phyloP scores from a whole-genome alignment of 2,888 invertebrate genomes.

The Carterocephalus palaemon region DNA sequence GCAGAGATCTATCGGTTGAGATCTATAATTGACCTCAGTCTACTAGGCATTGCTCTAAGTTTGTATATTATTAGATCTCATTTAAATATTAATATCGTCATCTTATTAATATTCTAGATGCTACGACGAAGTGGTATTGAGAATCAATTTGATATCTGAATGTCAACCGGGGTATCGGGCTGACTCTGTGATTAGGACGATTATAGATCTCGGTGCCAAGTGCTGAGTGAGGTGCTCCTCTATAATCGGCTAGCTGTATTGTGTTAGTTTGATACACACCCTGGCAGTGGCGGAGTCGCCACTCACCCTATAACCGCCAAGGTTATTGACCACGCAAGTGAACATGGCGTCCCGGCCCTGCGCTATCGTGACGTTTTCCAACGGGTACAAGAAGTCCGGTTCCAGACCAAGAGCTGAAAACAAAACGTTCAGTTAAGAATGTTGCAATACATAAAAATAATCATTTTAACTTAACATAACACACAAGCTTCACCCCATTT shows the following conservation, averaged over 20 bases:
- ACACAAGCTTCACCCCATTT: too few species aligned
- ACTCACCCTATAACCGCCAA: constrained; percentile 94
- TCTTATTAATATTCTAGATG: constrained; percentile 28
- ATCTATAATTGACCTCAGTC: constrained; percentile 53
- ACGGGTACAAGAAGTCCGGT: constrained; percentile 87
- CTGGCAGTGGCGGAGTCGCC: constrained; percentile 90
- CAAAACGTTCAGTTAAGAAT: constrained; percentile 39
- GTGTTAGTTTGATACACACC: constrained; percentile 85
- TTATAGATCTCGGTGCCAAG: constrained; percentile 67
- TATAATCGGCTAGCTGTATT: constrained; percentile 65
- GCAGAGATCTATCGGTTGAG: constrained; percentile 67
- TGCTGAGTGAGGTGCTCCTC: constrained; percentile 71
- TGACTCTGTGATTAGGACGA: constrained; percentile 34
- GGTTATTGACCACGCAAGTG: constrained; percentile 91
- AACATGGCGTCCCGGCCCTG: constrained; percentile 91
- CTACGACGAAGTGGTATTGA: constrained; percentile 17
- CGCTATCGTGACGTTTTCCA: constrained; percentile 90
- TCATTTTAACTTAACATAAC: too few species aligned
- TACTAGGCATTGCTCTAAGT: constrained; percentile 14
- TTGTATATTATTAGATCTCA: constrained; percentile 14
- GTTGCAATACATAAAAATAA: too few species aligned
- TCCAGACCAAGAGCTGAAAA: constrained; percentile 85
- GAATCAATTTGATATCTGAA: constrained; percentile 21
- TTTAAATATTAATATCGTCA: constrained; percentile 14
- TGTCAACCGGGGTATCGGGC: constrained; percentile 12